Conservation (phyloP, 2,888 invertebrate genomes). For the Eupeodes latifasciatus region DNA sequence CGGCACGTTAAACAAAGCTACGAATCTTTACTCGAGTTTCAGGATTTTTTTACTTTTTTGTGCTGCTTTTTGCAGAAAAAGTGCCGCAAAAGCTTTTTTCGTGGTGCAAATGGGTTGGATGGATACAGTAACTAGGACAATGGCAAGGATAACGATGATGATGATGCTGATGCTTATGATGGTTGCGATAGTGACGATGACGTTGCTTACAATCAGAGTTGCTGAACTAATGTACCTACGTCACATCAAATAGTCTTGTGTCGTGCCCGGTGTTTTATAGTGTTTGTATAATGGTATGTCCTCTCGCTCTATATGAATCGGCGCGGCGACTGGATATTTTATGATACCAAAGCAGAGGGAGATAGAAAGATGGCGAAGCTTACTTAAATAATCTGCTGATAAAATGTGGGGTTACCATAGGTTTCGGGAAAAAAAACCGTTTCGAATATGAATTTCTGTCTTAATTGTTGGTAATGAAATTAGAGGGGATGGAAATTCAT, state of each 20-base stretch:
- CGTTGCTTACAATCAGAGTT: conserved; percentile 55
- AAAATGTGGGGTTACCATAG: conserved; percentile 50
- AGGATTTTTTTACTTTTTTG: conserved; percentile 26
- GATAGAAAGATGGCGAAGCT: conserved; percentile 40
- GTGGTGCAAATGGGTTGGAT: conserved; percentile 63
- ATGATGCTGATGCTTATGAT: conserved; percentile 76
- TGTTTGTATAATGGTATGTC: neutral
- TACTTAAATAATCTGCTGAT: conserved; percentile 64
- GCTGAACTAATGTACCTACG: conserved; percentile 39
- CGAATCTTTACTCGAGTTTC: conserved; percentile 50
- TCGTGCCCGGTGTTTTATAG: conserved; percentile 51
- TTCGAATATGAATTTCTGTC: too few species aligned
- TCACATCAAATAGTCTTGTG: conserved; percentile 55
- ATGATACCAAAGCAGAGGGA: conserved; percentile 36
- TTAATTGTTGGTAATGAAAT: too few species aligned
- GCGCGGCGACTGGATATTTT: conserved; percentile 34
- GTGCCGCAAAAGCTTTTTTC: conserved; percentile 62
- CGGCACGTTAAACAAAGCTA: conserved; percentile 73
- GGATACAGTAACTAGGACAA: conserved; percentile 78
- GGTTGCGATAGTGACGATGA: conserved; percentile 56
- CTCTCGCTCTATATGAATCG: conserved; percentile 17
- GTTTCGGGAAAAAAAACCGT: too few species aligned
- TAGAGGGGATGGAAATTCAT: too few species aligned
- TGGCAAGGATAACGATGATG: conserved; percentile 79
- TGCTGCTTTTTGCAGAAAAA: conserved; percentile 25